Conservation (phyloP, 53 echinoderm and acorn worm species). For the Echinarachnius parma region DNA sequence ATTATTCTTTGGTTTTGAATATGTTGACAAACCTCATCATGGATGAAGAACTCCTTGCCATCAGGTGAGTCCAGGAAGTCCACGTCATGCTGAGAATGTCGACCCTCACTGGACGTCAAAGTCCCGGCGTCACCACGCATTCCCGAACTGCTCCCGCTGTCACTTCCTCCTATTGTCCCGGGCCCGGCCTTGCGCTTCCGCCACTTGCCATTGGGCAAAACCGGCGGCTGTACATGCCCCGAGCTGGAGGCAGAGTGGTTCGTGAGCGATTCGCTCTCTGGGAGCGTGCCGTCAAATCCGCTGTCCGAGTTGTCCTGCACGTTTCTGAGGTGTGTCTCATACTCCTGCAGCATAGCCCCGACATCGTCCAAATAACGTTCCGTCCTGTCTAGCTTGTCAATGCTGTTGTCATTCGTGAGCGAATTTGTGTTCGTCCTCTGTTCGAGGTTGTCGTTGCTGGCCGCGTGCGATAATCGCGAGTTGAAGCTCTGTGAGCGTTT, state of each 20-base stretch:
- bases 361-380: constrained; percentile 57
- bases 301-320: constrained; percentile 67
- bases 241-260: constrained; percentile 57
- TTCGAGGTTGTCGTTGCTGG: constrained; percentile 4
- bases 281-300: constrained; percentile 49
- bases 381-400: constrained; percentile 56
- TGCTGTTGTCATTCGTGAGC: constrained; percentile 39
- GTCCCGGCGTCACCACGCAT: constrained; percentile 60
- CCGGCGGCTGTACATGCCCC: constrained; percentile 28
- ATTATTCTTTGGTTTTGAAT: no score
- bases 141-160: constrained; percentile 72
- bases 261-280: constrained; percentile 48
- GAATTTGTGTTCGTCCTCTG: constrained; percentile 23
- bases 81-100: constrained; percentile 57
- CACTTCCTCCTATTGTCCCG: constrained; percentile 69
- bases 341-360: constrained; percentile 56
- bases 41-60: constrained; percentile 46
- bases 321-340: constrained; percentile 65
- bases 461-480: background rate
- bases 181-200: constrained; percentile 39
- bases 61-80: constrained; percentile 61
- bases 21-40: constrained; percentile 82
- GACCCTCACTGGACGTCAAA: constrained; percentile 72
- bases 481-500: constrained; percentile 45
- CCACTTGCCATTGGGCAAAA: constrained; percentile 49